A percentile compares a stretch with the other conserved stretches of the same genome.
Evolutionary conservation across 2,888 invertebrate species (phyloP).

Genomic region (Caenorhabditis sp.): DNA sequence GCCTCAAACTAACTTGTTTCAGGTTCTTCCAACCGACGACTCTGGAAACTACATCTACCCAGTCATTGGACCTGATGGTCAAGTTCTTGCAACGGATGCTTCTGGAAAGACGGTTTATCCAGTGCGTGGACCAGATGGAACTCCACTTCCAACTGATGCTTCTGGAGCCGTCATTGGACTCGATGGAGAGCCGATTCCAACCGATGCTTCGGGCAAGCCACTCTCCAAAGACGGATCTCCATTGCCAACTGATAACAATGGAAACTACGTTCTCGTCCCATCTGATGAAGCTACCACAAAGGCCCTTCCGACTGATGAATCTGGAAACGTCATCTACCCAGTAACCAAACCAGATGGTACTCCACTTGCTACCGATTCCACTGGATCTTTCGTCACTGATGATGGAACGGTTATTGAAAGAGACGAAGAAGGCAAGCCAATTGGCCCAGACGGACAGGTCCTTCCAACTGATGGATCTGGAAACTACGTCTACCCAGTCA

Average conservation of each 20-base stretch:
- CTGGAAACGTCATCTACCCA: slow-evolving; percentile 56
- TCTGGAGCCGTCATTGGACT: slow-evolving; percentile 52
- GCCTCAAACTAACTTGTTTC: no score
- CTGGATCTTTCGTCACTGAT: slow-evolving; percentile 2
- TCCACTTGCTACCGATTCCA: slow-evolving; percentile 1
- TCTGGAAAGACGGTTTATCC: slow-evolving; percentile 1
- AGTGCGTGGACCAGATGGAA: slow-evolving; percentile 30
- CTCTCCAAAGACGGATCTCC: slow-evolving; percentile 59
- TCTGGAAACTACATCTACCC: slow-evolving; percentile 15
- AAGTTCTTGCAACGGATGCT: slow-evolving; percentile 2
- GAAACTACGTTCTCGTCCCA: slow-evolving; percentile 53
- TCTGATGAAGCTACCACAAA: slow-evolving; percentile 30
- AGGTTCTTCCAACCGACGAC: slow-evolving; percentile 57
- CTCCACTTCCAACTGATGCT: slow-evolving; percentile 67
- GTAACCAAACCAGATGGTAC: slow-evolving; percentile 33
- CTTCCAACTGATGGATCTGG: slow-evolving; percentile 64
- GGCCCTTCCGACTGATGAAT: slow-evolving; percentile 54
- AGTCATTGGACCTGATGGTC: not conserved
- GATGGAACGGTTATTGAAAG: slow-evolving; percentile 5
- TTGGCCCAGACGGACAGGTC: slow-evolving; percentile 21
- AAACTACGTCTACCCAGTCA: slow-evolving; percentile 56
- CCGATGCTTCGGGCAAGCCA: slow-evolving; percentile 48
- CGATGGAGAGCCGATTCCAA: slow-evolving; percentile 46
- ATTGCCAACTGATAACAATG: slow-evolving; percentile 56
- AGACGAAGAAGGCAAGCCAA: slow-evolving; percentile 6